Evolutionary conservation across 2,113 vertebrate genomes (phyloP), one percentile per base, ranked within the genome.

Genomic region (Garra rufa): DNA sequence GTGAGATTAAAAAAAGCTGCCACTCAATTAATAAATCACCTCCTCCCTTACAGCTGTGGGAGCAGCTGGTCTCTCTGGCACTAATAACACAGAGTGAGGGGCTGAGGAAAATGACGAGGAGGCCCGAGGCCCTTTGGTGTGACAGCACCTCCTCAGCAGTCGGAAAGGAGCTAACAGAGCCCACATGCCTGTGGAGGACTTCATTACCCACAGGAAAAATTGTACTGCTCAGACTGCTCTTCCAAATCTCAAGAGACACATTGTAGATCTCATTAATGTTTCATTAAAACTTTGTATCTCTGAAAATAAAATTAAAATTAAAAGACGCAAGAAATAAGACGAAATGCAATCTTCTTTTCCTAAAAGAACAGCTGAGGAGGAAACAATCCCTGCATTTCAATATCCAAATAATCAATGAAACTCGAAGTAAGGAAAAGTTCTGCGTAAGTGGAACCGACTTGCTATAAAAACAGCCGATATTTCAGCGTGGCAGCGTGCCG

Each of bases 251-350:
- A 86, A 76, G 85, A 85, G 81, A 43, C 85, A 87, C 88, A 89
- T 87, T 89, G 90, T 81, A 90, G 92, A 88, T 86, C 88, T 85
- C 52, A 88, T 90, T 83, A 88, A 90, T 88, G 89, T 90, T 91
- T 57, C 75, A 57, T 13, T 38, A 4, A 28, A 76, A 15, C 14
- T 19, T 52, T 52, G 26, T 17, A 19, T 67, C 34, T 67, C 3
- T 30, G 38, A 38, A 69, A 74, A 46, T 26, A 46, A 46, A 74
- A 74, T 26, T 2, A 34, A 34, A 69, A 38, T 69, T 0, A 69
- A 48, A 75, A 48, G n/a, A 41, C 24, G 28, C 17, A 30, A 1
- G 34, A 75, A 24, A 3, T 38, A 76, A 30, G 21, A 57, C n/a
- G n/a, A n/a, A n/a, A 21, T 2, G 9, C 10, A 34, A 41, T 41